A percentile compares a stretch with the other conserved stretches of the same genome.
Evolutionary conservation across 2,113 vertebrate species (phyloP).

Genomic region (Acrocephalus kingi): DNA sequence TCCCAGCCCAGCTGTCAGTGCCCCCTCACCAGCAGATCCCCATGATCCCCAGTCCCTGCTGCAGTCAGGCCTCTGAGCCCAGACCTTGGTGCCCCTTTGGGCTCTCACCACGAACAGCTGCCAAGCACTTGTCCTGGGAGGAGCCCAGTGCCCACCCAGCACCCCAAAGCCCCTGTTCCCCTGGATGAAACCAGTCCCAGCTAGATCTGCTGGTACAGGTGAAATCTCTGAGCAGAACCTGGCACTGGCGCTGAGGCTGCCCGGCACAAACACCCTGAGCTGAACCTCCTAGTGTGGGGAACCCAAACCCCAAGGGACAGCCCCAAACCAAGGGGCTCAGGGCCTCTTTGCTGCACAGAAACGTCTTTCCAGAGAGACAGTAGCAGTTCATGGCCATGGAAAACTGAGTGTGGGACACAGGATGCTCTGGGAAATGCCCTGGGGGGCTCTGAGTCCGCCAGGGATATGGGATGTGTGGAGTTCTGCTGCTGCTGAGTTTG

Average conservation of each 20-base stretch:
- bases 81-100: not conserved
- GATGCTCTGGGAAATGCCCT: not conserved
- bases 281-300: fast-evolving
- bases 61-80: not conserved
- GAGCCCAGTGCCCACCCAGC: not conserved
- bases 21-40: not conserved
- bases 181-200: fast-evolving
- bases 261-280: not conserved
- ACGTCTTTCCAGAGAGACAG: fast-evolving
- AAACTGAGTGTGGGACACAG: not conserved
- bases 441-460: not conserved
- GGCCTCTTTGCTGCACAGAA: not conserved
- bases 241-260: fast-evolving
- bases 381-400: not conserved
- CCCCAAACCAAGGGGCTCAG: not conserved
- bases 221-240: not conserved
- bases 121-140: not conserved
- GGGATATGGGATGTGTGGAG: not conserved
- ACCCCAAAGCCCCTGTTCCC: not conserved
- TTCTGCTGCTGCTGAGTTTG: not conserved
- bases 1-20: not conserved
- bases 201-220: not conserved
- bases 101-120: fast-evolving
- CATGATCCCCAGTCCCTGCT: fast-evolving
- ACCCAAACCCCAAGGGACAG: fast-evolving